Evolutionary conservation across 2,113 vertebrate species (phyloP).

Genomic region (Archilochus colubris): DNA sequence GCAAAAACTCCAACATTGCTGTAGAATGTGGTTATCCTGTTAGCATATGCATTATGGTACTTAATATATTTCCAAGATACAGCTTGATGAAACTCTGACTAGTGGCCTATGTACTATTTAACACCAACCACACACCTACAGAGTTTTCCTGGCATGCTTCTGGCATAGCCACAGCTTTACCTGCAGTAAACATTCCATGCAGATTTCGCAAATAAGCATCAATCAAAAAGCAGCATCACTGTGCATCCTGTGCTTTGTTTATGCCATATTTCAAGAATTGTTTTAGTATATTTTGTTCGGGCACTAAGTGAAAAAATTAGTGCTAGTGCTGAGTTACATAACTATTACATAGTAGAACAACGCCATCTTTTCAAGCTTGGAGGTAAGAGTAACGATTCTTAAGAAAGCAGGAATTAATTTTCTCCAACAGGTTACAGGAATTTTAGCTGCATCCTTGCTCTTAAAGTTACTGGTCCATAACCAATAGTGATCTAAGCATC

Average conservation of each 20-base stretch:
- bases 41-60: not conserved
- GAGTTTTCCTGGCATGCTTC: not conserved
- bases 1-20: not conserved
- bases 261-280: constrained; percentile 17
- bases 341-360: constrained; percentile 51
- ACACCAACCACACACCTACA: not conserved
- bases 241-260: constrained; percentile 6
- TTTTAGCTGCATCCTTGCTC: not conserved
- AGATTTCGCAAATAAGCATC: not conserved
- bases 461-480: not conserved
- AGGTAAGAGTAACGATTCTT: not conserved
- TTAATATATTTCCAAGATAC: not conserved
- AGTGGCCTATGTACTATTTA: not conserved
- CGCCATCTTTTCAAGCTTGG: constrained; percentile 4
- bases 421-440: not conserved
- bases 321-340: constrained; percentile 34
- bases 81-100: not conserved
- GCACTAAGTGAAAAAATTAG: constrained; percentile 50
- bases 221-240: not conserved
- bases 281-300: constrained; percentile 22
- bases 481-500: not conserved
- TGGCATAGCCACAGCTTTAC: not conserved
- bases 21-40: not conserved
- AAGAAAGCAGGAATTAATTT: constrained; percentile 39
- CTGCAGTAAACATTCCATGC: not conserved